Evolutionary conservation across 2,797 vertebrate genomes (phyloP), one percentile per base, ranked within the genome.

Genomic region (Epinephelus coioides): DNA sequence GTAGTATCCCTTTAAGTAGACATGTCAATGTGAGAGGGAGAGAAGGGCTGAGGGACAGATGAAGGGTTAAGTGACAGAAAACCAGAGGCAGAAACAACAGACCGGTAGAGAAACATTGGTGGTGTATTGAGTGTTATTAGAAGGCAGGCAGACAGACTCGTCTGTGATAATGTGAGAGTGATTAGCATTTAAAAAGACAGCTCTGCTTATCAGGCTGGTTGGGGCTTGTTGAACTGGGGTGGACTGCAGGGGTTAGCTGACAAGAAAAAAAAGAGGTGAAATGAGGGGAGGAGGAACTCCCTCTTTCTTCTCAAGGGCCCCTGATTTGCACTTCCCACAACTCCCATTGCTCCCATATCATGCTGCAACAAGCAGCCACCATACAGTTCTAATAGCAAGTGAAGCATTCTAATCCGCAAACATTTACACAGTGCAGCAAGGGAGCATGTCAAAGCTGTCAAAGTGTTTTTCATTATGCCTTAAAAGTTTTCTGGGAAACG

Each of bases 171-270:
- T 55, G 44, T 57, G 65, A 59, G 8, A 43, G 47, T 19, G 18
- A 87, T 76, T 79, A 73, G 46, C 82, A 87, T 84, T 69, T 76
- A 69, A 79, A 82, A 70, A 51, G 47, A 40, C 25, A 25, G 56
- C 69, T 79, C 6, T 12, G 46, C 13, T 6, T 7, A 46, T 40
- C 50, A 38, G 80, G 76, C 84, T 56, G 69, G 69, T 74, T 64
- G 21, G 69, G 61, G 60, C 75, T 69, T 69, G 82, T 70, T 66
- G 56, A 80, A 50, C 60, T 25, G 47, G 62, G 65, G 38, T 49
- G 47, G 10, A 23, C 66, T 40, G 46, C 6, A 23, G 67, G 66
- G 71, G 51, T 63, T 40, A 63, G 38, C 38, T 73, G 46, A 63
- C n/a, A 69, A 46, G 69, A 54, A 57, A 63, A 27, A 62, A 51